Evolutionary conservation across 2,888 invertebrate genomes (phyloP).

Genomic region (Villa cingulata): DNA sequence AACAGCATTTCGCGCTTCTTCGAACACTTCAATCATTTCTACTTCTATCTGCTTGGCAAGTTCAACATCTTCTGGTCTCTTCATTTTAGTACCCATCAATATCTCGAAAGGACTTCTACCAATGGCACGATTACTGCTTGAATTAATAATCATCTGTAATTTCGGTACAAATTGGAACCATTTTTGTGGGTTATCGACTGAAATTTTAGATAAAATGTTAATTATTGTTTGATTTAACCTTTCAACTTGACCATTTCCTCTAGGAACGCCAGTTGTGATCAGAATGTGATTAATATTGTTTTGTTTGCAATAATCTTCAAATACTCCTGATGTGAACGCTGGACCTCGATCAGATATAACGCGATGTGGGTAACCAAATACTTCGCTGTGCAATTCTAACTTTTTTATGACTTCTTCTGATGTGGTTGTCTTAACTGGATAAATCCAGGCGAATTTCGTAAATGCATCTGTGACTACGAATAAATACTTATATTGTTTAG

Average conservation of each 20-base stretch:
- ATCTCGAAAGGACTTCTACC: no score
- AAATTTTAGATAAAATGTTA: constrained; percentile 23
- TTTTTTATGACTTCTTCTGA: constrained; percentile 22
- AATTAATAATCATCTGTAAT: neutral
- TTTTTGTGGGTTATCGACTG: constrained; percentile 18
- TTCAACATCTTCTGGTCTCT: no score
- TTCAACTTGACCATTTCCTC: constrained; percentile 29
- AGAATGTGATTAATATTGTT: no score
- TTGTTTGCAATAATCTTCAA: no score
- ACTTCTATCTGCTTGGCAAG: no score
- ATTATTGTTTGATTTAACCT: constrained; percentile 21
- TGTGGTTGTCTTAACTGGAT: constrained; percentile 20
- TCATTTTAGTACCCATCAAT: neutral
- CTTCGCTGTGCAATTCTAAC: constrained; percentile 18
- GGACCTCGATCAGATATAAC: constrained; percentile 25
- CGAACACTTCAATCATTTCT: no score
- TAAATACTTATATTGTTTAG: constrained; percentile 24
- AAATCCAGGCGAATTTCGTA: constrained; percentile 27
- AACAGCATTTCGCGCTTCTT: no score
- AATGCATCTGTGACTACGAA: constrained; percentile 24
- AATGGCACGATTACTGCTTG: neutral
- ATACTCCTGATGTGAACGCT: no score
- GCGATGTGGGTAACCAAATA: constrained; percentile 26
- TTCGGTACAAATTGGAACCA: neutral
- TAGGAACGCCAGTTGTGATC: no score